Base-by-base conservation (phyloP, 2,113 vertebrate genomes). In the Burhinus bistriatus region DNA sequence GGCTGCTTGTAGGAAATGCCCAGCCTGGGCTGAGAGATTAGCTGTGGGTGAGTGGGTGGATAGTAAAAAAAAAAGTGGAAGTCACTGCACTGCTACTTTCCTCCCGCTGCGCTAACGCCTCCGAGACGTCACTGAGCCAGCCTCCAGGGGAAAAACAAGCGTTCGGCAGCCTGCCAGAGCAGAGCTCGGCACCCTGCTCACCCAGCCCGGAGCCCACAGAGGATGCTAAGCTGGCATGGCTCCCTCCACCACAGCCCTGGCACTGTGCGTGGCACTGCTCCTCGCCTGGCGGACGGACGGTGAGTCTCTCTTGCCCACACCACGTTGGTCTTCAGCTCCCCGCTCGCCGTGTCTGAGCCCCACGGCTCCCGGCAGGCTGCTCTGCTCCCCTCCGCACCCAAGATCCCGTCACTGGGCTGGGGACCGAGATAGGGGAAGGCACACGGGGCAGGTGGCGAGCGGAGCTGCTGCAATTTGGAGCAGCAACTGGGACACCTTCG, bases 71-170 rank as follows among this genome's bases (percentile, higher is more conserved):
- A 90, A 80, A 97, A 93, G 96, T 94, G 95, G 97, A 96, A 97
- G 93, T 49, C 5, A 1, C 89, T 34, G 54, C 69, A 15, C 32
- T 1, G 57, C 51, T 55, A 55, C 87, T 91, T 91, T 94, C 52
- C 69, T 87, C 72, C 64, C 10, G 2, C 81, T 70, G 75, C 15
- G 20, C 23, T 8, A 70, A 89, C 94, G 65, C 94, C 94, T 97
- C 92, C 40, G 5, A 96, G 59, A 97, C 96, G 96, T 97, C 97
- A 97, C 83, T 30, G 59, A 52, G 91, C 96, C 97, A 45, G 29
- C 95, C 96, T 29, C 81, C n/a, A 4, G 93, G 66, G 97, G 95
- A 92, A 97, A 97, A 97, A 80, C 77, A 58, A 68, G 91, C 1
- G 3, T 4, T 20, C 12, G 0, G n/a, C 68, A 44, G 11, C 10